Conservation (phyloP, 2,113 vertebrate species). For the Hemichromis elongatus region DNA sequence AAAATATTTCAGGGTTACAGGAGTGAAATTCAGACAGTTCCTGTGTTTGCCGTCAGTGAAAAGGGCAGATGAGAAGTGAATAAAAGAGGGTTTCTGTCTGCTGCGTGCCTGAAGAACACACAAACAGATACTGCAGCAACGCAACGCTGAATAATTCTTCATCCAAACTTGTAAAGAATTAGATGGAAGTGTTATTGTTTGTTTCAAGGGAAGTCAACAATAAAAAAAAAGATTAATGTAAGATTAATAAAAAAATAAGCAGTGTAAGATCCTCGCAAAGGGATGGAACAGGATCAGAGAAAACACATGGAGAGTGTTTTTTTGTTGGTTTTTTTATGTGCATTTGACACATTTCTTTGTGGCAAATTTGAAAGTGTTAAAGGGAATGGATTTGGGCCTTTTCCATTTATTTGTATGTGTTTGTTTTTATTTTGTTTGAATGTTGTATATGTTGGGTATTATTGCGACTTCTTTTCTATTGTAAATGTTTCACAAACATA, state of each 20-base stretch:
- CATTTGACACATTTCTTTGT: slow-evolving; percentile 32
- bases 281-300: slow-evolving; percentile 34
- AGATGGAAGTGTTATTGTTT: background rate
- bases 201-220: slow-evolving; percentile 3
- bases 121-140: background rate
- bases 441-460: slow-evolving; percentile 12
- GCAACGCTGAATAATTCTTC: background rate
- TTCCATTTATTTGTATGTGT: slow-evolving; percentile 42
- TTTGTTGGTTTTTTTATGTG: slow-evolving; percentile 28
- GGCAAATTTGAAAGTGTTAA: slow-evolving; percentile 18
- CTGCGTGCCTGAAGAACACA: background rate
- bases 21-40: slow-evolving; percentile 56
- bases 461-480: background rate
- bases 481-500: slow-evolving; percentile 12
- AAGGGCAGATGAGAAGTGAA: slow-evolving; percentile 41
- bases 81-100: slow-evolving; percentile 7
- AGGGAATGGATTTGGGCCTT: slow-evolving; percentile 14
- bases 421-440: slow-evolving; percentile 26
- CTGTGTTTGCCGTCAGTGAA: slow-evolving; percentile 38
- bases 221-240: slow-evolving; percentile 3
- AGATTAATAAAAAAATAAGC: slow-evolving; percentile 30
- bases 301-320: slow-evolving; percentile 30
- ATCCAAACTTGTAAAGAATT: background rate
- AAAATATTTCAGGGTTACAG: slow-evolving; percentile 67
- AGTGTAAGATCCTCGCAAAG: slow-evolving; percentile 6